Conservation (phyloP, 1,140 invertebrate species). For the Oryzaephilus surinamensis region DNA sequence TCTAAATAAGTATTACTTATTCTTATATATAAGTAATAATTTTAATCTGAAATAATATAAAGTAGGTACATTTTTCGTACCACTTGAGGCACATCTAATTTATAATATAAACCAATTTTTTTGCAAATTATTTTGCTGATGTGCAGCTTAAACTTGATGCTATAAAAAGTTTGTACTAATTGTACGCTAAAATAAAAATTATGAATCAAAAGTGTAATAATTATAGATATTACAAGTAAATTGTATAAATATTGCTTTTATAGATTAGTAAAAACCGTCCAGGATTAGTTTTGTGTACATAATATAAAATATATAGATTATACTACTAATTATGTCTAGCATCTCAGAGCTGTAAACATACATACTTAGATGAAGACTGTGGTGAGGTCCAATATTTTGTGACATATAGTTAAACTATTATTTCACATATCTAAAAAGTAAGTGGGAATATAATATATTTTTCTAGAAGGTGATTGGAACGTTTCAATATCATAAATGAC, state of each 20-base stretch:
- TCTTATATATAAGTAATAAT: too few relatives aligned
- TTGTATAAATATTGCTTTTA: too few relatives aligned
- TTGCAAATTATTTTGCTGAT: too few relatives aligned
- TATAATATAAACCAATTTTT: background rate
- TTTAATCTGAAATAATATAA: too few relatives aligned
- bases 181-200: too few relatives aligned
- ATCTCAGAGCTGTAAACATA: constrained; percentile 15
- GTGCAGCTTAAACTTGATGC: too few relatives aligned
- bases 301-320: too few relatives aligned
- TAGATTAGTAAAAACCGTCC: constrained; percentile 14
- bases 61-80: constrained; percentile 10
- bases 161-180: too few relatives aligned
- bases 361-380: constrained; percentile 22
- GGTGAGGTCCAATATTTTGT: constrained; percentile 22
- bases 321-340: constrained; percentile 7
- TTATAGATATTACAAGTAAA: too few relatives aligned
- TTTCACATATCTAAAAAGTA: constrained; percentile 18
- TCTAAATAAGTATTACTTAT: too few relatives aligned
- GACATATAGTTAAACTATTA: constrained; percentile 27
- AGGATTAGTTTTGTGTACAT: constrained; percentile 10
- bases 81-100: background rate
- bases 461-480: constrained; percentile 1
- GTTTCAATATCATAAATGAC: constrained; percentile 5
- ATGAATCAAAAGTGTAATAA: constrained; percentile 7
- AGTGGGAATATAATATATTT: constrained; percentile 8